Evolutionary conservation across 2,888 invertebrate species (phyloP).

Genomic region (Hybos culiciformis): DNA sequence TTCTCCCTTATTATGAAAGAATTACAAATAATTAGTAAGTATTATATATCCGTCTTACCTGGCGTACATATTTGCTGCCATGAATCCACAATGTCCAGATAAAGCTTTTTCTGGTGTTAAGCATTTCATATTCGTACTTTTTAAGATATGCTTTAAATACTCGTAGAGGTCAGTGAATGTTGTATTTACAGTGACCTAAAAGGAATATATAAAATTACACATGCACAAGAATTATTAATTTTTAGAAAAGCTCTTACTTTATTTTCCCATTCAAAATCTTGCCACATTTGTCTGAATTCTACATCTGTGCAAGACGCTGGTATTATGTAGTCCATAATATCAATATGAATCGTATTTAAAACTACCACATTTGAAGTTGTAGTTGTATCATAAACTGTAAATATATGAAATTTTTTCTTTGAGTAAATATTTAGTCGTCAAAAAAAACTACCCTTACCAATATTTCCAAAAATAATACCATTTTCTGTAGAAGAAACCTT

Average conservation of each 20-base stretch:
- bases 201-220: neutral
- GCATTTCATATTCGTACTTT: slow-evolving; percentile 98
- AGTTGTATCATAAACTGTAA: slow-evolving; percentile 84
- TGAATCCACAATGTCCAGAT: slow-evolving; percentile 95
- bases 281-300: slow-evolving; percentile 99
- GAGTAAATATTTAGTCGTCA: slow-evolving; percentile 1
- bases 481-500: slow-evolving; percentile 99
- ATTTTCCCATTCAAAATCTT: slow-evolving; percentile 99
- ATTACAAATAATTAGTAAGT: slow-evolving; percentile 3
- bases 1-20: neutral
- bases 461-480: slow-evolving; percentile 98
- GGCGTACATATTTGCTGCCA: slow-evolving; percentile 99
- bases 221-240: neutral
- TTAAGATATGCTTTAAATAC: slow-evolving; percentile 81
- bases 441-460: slow-evolving; percentile 48
- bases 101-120: slow-evolving; percentile 94
- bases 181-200: slow-evolving; percentile 66
- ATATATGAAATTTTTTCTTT: slow-evolving; percentile 1
- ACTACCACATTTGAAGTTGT: slow-evolving; percentile 76
- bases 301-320: slow-evolving; percentile 88
- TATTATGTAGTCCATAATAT: slow-evolving; percentile 98
- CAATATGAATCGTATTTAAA: slow-evolving; percentile 97
- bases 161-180: slow-evolving; percentile 82
- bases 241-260: slow-evolving; percentile 63
- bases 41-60: slow-evolving; percentile 32